phyloP scores from a whole-genome alignment of 2,888 invertebrate species.

The Empis livida region DNA sequence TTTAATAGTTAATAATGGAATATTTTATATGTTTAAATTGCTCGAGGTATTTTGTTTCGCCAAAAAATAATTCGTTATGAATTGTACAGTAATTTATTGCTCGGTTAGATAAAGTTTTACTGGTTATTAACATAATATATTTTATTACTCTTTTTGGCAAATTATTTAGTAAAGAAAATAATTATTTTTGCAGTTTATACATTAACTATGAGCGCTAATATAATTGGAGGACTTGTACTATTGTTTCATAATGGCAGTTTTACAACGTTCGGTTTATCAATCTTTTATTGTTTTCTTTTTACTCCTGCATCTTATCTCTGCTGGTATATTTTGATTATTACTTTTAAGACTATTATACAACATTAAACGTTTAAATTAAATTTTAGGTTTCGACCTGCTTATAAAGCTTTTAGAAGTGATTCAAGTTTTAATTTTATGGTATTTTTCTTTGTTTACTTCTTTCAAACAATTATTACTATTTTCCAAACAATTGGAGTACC shows the following conservation, averaged over 20 bases:
- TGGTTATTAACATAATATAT: no score
- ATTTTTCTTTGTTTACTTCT: constrained; percentile 97
- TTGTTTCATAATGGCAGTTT: constrained; percentile 49
- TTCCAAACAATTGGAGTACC: constrained; percentile 81
- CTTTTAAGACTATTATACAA: neutral
- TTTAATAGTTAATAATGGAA: no score
- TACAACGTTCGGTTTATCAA: constrained; percentile 71
- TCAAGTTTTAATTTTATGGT: constrained; percentile 99
- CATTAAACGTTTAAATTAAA: no score
- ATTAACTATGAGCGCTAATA: constrained; percentile 69
- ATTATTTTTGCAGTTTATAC: constrained; percentile 63
- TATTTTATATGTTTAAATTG: no score
- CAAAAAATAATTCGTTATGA: no score
- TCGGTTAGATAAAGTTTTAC: no score
- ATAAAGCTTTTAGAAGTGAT: constrained; percentile 98
- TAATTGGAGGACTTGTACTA: constrained; percentile 71
- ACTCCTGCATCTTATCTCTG: constrained; percentile 96
- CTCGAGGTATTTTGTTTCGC: no score
- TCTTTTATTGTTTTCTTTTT: constrained; percentile 80
- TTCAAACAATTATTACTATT: constrained; percentile 81
- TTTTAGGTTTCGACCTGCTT: constrained; percentile 77
- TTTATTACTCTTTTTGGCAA: neutral
- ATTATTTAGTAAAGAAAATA: neutral
- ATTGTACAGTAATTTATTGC: no score
- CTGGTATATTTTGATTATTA: constrained; percentile 49